Evolutionary conservation across 2,797 vertebrate species (phyloP).

Genomic region (Argya squamiceps): DNA sequence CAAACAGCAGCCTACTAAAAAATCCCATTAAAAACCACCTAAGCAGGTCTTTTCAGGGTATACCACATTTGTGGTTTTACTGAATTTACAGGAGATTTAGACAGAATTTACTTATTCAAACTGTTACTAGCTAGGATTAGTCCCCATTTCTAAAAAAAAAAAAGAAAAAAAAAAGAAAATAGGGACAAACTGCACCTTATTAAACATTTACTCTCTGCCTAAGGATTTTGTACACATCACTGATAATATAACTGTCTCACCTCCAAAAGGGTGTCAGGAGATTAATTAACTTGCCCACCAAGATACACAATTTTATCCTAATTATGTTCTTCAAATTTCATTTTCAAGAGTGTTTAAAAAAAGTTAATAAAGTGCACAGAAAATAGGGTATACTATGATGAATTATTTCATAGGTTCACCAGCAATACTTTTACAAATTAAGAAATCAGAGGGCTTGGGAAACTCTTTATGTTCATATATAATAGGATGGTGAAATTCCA

Average conservation of each 20-base stretch:
- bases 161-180: neutral
- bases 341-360: neutral
- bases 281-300: neutral
- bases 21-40: neutral
- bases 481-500: neutral
- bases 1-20: neutral
- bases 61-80: neutral
- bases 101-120: neutral
- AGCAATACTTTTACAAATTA: neutral
- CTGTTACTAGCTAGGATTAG: neutral
- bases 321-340: neutral
- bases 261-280: neutral
- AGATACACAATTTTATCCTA: neutral
- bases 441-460: neutral
- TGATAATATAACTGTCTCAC: neutral
- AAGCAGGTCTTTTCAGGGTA: neutral
- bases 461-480: neutral
- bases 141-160: neutral
- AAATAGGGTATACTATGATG: neutral
- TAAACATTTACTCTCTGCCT: neutral
- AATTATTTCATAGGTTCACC: neutral
- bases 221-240: neutral
- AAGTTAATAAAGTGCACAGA: neutral
- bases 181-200: neutral
- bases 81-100: neutral